Evolutionary conservation across 2,888 invertebrate species (phyloP), one percentile per base, ranked within the genome.

Genomic region (Dermolepida albohirtum): DNA sequence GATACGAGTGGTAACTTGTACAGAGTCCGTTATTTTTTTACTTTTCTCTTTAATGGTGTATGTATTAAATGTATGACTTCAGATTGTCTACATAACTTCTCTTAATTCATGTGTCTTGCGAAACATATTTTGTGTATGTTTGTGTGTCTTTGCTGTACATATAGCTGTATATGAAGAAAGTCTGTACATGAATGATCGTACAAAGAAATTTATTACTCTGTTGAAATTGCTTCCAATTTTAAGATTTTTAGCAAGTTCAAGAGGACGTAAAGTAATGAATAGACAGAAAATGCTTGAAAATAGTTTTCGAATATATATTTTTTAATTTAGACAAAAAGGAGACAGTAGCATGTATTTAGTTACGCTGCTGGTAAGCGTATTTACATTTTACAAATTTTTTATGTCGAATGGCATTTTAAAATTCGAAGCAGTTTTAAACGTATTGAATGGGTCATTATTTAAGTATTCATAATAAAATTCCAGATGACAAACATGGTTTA

Each of bases 51-150:
- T 54, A 34, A 54, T 62, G 43, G 62, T 52, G 44, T 65, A 54
- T 54, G 54, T 65, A 44, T 44, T 54, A 65, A 54, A 52, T 54
- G 65, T 65, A 65, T 41, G 54, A 44, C 54, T 17, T 12, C 16
- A 11, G 12, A 54, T 29, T 2, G 55, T 44, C 11, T 54, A 54
- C 54, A 47, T 40, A 52, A 52, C 34, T 16, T 51, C 29, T 41
- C 17, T 64, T 27, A 50, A 40, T 54, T 43, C 12, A 39, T 65
- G 65, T 65, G 65, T 54, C 43, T 65, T 27, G 4, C 8, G 16
- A 27, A 16, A 55, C 55, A 41, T 17, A 51, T 51, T 40, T 41
- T 55, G 27, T 40, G 54, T 40, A 17, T 54, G 54, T 54, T 39
- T 40, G 54, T 55, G 55, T 55, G 41, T 55, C 55, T 41, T 14